These are phyloP conservation scores for Antheraea mylitta DNA, from an alignment of 1,140 invertebrate genomes.

Conservation along the genomic window DNA sequence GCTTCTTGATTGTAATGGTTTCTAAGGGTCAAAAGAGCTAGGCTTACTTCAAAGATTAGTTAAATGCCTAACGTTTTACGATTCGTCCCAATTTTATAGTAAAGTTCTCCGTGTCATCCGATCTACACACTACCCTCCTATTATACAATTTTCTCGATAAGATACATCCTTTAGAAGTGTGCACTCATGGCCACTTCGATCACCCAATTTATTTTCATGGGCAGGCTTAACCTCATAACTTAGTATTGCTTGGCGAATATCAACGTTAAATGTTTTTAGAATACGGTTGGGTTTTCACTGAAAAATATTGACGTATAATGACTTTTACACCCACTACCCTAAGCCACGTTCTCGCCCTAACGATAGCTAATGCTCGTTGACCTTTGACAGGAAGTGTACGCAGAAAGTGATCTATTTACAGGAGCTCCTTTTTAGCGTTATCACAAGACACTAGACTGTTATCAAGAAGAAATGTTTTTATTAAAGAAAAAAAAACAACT, in stretches of 20 bases:
- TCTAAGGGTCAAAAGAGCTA: too few species aligned
- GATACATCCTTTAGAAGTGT: neutral
- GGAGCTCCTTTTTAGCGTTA: too few species aligned
- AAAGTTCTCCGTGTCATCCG: neutral
- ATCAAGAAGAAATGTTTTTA: too few species aligned
- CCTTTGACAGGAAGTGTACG: slow-evolving; percentile 15
- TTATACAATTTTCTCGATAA: slow-evolving; percentile 5
- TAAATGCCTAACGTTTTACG: too few species aligned
- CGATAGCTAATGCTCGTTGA: slow-evolving; percentile 11
- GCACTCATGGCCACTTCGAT: slow-evolving; percentile 12
- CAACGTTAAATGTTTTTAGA: neutral
- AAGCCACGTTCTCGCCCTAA: neutral
- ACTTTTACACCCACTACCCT: slow-evolving; percentile 5
- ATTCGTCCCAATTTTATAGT: neutral
- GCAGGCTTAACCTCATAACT: neutral
- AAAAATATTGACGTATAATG: neutral
- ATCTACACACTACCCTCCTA: neutral
- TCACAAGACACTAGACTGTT: too few species aligned
- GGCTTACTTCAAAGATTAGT: too few species aligned
- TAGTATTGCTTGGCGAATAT: neutral
- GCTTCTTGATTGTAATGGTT: too few species aligned
- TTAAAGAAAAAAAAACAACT: too few species aligned
- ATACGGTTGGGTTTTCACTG: neutral
- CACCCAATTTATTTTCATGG: slow-evolving; percentile 18
- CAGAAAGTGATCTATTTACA: too few species aligned